These are phyloP conservation scores for Laspeyria flexula DNA, from an alignment of 2,888 invertebrate species.

Conservation along the genomic window DNA sequence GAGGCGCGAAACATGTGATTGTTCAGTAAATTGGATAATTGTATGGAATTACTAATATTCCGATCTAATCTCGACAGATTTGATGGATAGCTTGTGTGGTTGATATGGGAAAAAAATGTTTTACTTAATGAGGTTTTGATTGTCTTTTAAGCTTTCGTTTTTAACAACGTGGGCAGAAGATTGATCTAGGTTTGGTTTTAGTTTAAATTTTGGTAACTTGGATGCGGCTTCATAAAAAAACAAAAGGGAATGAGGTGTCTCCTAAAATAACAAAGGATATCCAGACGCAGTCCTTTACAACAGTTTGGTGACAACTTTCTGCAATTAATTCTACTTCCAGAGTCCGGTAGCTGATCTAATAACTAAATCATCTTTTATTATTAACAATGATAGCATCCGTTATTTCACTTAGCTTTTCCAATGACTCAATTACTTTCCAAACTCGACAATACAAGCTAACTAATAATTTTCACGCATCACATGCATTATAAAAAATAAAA, in stretches of 20 bases:
- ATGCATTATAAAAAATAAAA: not conserved
- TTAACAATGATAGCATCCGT: not conserved
- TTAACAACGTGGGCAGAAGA: no score
- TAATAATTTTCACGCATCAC: slow-evolving; percentile 4
- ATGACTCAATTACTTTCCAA: slow-evolving; percentile 1
- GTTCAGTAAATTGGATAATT: slow-evolving; percentile 63
- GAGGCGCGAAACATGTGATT: slow-evolving; percentile 43
- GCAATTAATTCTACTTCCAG: no score
- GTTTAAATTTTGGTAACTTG: no score
- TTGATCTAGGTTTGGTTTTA: no score
- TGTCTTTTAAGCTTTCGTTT: not conserved
- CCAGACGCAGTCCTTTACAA: no score
- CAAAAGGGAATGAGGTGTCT: no score
- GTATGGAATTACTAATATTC: slow-evolving; percentile 37
- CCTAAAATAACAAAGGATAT: no score
- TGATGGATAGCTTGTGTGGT: not conserved
- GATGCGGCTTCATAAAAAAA: no score
- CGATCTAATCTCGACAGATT: slow-evolving; percentile 17
- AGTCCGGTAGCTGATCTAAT: no score
- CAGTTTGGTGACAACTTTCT: no score
- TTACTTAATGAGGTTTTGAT: slow-evolving; percentile 5
- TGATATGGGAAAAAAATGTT: slow-evolving; percentile 4
- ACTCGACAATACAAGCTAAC: not conserved
- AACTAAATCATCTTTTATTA: not conserved
- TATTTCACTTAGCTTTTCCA: not conserved